These are phyloP conservation scores for Eurystomus glaucurus DNA, from an alignment of 2,797 vertebrate genomes.

Conservation along the genomic window DNA sequence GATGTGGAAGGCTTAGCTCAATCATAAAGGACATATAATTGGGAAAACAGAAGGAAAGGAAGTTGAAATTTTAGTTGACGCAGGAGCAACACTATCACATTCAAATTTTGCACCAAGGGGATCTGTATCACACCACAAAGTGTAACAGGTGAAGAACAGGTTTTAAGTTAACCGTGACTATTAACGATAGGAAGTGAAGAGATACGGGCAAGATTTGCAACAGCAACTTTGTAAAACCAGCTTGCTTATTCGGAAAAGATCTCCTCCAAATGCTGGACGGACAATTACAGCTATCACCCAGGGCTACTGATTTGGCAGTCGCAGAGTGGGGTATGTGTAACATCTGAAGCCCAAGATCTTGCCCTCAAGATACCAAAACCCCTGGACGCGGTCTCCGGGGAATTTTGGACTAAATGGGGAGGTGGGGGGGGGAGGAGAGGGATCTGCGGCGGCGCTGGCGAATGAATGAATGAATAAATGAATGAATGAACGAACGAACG, in stretches of 20 bases:
- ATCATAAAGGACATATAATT: not conserved
- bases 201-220: not conserved
- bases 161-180: not conserved
- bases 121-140: not conserved
- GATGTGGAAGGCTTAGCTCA: not conserved
- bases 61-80: not conserved
- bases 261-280: not conserved
- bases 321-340: fast-evolving
- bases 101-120: not conserved
- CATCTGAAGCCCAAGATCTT: not conserved
- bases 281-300: not conserved
- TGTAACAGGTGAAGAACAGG: not conserved
- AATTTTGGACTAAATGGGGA: fast-evolving
- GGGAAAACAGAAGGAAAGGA: not conserved
- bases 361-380: fast-evolving
- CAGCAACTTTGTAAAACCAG: not conserved
- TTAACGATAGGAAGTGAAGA: not conserved
- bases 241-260: not conserved
- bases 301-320: fast-evolving
- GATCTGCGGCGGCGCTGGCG: fast-evolving
- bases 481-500: too few relatives aligned
- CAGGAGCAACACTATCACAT: not conserved
- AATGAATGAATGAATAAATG: too few relatives aligned
- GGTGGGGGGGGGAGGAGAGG: too few relatives aligned
- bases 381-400: not conserved